Base-by-base conservation (phyloP, 2,113 vertebrate genomes). In the Callithrix jacchus region DNA sequence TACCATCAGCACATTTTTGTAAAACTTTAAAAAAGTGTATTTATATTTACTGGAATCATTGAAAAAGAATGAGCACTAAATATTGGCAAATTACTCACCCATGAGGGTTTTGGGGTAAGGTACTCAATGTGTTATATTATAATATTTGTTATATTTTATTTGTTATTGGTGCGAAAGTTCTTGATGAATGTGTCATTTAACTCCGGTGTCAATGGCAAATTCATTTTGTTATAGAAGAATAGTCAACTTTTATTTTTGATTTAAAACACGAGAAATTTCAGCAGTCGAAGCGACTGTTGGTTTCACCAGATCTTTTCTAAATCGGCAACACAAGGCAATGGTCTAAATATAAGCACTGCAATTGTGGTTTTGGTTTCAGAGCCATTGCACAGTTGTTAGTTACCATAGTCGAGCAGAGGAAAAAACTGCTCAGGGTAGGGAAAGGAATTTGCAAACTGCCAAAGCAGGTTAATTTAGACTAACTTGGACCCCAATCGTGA, bases 231-330 rank as follows among this genome's bases (percentile, higher is more conserved):
- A 54, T 87, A 95, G 96, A 83, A 68, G 74, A 80, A 81, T 93
- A 89, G 61, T 54, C 35, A 32, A 27, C 45, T 92, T 87, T 87
- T 98, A 96, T 96, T 96, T 97, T 85, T 93, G 96, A 96, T 14
- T 73, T 42, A 92, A 95, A 97, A 91, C 83, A 79, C 81, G 68
- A 89, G 89, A 97, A 95, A 32, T 96, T 97, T 89, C 95, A 97
- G 97, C 94, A 89, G 96, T 66, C 56, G 54, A 89, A 98, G 79
- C 5, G 97, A 97, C 97, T 56, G 97, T 98, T 98, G 96, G 96
- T 89, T 92, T 94, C 97, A 98, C 98, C 98, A 97, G 98, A 98
- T 98, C 97, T 98, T 98, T 98, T 98, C 97, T 89, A 98, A 98
- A 98, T 93, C 91, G 98, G 97, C 97, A 97, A 95, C 97, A 97